Evolutionary conservation across 2,888 invertebrate species (phyloP).

Genomic region (Lasiommata megera): DNA sequence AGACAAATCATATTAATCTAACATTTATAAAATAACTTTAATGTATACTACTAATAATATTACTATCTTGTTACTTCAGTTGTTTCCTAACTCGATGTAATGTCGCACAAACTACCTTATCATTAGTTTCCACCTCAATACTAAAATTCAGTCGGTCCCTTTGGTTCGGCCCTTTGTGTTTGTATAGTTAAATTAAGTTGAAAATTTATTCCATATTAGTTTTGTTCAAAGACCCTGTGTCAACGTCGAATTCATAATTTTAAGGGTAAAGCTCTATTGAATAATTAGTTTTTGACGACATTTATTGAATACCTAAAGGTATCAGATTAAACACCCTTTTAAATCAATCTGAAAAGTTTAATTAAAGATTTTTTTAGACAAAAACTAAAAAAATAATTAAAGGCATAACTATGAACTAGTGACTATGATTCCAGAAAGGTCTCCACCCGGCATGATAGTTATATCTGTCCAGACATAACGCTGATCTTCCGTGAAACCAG

Average conservation of each 20-base stretch:
- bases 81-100: slow-evolving; percentile 21
- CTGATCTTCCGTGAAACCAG: too few species aligned
- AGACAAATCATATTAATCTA: too few species aligned
- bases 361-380: too few species aligned
- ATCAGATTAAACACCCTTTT: slow-evolving; percentile 1
- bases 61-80: background rate
- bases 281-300: slow-evolving; percentile 64
- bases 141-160: slow-evolving; percentile 73
- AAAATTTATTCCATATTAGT: slow-evolving; percentile 79
- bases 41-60: too few species aligned
- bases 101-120: slow-evolving; percentile 60
- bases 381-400: too few species aligned
- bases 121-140: slow-evolving; percentile 77
- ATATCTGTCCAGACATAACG: too few species aligned
- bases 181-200: slow-evolving; percentile 80
- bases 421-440: too few species aligned
- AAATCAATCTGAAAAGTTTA: background rate
- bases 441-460: too few species aligned
- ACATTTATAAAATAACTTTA: too few species aligned
- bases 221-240: slow-evolving; percentile 59
- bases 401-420: too few species aligned
- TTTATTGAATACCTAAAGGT: slow-evolving; percentile 16
- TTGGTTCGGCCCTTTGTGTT: slow-evolving; percentile 70
- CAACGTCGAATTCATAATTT: slow-evolving; percentile 77
- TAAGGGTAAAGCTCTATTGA: slow-evolving; percentile 58